Evolutionary conservation across 2,888 invertebrate species (phyloP).

Genomic region (Acleris emargana): DNA sequence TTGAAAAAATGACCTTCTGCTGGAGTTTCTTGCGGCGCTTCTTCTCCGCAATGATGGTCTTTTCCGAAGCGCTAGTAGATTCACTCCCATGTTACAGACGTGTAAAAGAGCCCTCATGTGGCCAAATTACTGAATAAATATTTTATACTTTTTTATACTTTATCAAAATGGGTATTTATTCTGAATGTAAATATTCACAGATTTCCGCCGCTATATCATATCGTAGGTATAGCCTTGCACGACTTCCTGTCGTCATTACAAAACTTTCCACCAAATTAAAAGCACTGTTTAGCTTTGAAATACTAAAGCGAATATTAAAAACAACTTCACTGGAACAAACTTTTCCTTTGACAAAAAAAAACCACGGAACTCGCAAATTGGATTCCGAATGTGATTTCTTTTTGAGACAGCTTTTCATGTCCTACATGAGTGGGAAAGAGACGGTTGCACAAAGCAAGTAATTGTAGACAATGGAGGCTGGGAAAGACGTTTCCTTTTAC

Average conservation of each 20-base stretch:
- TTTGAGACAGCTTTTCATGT: conserved; percentile 50
- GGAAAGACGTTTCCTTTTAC: conserved; percentile 82
- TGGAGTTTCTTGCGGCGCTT: no score
- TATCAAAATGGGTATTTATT: no score
- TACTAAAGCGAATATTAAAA: conserved; percentile 21
- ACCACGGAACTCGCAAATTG: conserved; percentile 71
- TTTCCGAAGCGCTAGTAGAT: no score
- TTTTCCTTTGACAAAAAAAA: conserved; percentile 48
- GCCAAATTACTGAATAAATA: no score
- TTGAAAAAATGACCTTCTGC: no score
- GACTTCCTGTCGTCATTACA: neutral
- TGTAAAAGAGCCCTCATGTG: no score
- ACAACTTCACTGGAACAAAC: conserved; percentile 30
- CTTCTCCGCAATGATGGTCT: no score
- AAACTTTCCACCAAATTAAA: conserved; percentile 33
- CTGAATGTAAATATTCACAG: no score
- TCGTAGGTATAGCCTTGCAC: no score
- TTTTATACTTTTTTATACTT: no score
- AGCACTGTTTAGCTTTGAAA: conserved; percentile 25
- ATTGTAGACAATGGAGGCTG: conserved; percentile 82
- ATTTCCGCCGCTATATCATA: no score
- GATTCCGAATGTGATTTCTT: conserved; percentile 58
- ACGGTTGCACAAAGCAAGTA: conserved; percentile 72
- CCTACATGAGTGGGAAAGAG: conserved; percentile 49
- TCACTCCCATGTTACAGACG: no score